Evolutionary conservation across 1,140 invertebrate species (phyloP).

Genomic region (Habropoda laboriosa): DNA sequence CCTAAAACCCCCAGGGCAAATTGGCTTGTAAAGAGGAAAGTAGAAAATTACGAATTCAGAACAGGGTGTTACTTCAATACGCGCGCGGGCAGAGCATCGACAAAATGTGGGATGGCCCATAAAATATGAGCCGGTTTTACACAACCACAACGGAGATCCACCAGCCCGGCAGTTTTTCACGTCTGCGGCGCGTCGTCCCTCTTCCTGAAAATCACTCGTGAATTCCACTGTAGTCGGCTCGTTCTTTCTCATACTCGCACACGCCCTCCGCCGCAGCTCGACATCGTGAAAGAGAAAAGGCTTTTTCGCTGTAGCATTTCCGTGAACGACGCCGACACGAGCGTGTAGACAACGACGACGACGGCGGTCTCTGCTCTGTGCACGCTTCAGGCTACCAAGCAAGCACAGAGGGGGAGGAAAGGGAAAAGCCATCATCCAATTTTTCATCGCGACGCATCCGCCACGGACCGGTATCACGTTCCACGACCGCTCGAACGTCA

Average conservation of each 20-base stretch:
- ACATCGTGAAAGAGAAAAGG: constrained; percentile 54
- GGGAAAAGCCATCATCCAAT: constrained; percentile 57
- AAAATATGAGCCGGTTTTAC: constrained; percentile 41
- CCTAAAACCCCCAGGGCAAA: not conserved
- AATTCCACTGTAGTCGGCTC: constrained; percentile 54
- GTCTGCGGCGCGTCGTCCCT: constrained; percentile 7
- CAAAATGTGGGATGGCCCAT: constrained; percentile 33
- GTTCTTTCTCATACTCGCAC: constrained; percentile 27
- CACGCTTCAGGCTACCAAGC: constrained; percentile 26
- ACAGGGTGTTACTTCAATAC: constrained; percentile 14
- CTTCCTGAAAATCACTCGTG: constrained; percentile 57
- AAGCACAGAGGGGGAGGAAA: too few species aligned
- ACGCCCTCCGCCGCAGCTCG: not conserved
- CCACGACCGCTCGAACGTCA: constrained; percentile 43
- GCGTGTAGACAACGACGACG: too few species aligned
- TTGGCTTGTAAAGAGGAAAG: not conserved
- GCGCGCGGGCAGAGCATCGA: constrained; percentile 19
- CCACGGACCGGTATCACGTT: constrained; percentile 7
- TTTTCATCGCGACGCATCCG: constrained; percentile 53
- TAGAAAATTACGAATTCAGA: constrained; percentile 17
- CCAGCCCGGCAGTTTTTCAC: constrained; percentile 40
- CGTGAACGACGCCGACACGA: constrained; percentile 26
- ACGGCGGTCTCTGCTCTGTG: constrained; percentile 6
- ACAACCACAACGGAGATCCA: constrained; percentile 41
- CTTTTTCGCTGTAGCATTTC: constrained; percentile 44